A percentile compares a stretch with the other conserved stretches of the same genome.
Conservation (phyloP, 2,888 invertebrate species). For the Pollenia labialis region DNA sequence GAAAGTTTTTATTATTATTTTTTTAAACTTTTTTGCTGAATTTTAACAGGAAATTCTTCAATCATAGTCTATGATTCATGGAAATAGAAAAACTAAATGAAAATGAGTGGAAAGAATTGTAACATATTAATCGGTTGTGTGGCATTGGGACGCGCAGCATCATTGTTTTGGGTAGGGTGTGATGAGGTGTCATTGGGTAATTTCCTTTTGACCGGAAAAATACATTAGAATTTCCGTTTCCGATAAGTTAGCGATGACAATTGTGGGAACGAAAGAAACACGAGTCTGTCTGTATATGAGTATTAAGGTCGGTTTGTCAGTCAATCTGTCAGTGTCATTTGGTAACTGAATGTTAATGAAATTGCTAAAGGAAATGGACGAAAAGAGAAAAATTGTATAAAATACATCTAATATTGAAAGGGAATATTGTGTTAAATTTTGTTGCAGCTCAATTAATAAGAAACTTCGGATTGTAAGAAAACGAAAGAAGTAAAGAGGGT, state of each 20-base stretch:
- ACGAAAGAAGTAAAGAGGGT: too few species aligned
- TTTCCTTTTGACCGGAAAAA: slow-evolving; percentile 50
- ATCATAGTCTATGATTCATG: not conserved
- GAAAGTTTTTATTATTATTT: not conserved
- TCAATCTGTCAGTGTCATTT: too few species aligned
- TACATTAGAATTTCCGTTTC: slow-evolving; percentile 60
- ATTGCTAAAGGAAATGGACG: too few species aligned
- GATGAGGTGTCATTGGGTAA: slow-evolving; percentile 33
- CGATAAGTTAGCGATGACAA: slow-evolving; percentile 25
- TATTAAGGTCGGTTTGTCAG: not conserved
- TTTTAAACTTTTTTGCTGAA: not conserved
- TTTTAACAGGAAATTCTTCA: slow-evolving; percentile 32
- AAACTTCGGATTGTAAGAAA: too few species aligned
- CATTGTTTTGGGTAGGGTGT: not conserved
- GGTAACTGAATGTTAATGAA: too few species aligned
- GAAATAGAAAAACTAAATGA: not conserved
- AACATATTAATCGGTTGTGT: not conserved
- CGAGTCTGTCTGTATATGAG: not conserved
- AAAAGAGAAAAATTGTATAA: too few species aligned
- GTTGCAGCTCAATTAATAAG: too few species aligned
- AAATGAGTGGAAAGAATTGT: slow-evolving; percentile 30
- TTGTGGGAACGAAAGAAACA: slow-evolving; percentile 6
- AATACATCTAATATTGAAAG: too few species aligned
- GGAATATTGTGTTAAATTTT: too few species aligned
- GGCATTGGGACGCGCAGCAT: not conserved